Evolutionary conservation across 1,140 invertebrate genomes (phyloP), one percentile per base, ranked within the genome.

Genomic region (Anthonomus grandis): DNA sequence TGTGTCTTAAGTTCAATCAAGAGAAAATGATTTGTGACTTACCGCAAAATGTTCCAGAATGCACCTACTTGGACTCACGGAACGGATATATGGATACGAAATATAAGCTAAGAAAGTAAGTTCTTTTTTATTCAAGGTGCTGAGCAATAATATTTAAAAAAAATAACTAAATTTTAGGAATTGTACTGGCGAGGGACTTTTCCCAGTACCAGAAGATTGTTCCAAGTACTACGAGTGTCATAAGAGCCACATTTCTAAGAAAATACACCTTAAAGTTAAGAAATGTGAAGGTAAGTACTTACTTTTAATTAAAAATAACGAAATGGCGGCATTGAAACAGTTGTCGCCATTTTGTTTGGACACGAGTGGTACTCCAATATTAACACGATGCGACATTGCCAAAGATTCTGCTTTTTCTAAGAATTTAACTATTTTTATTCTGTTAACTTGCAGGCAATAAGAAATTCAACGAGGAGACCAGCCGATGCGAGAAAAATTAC

Each of bases 161-260:
- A 39, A 4, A n/a, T 46, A 25, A 4, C 4, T 44, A 17, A 25
- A 10, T 46, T 36, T 10, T 21, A 55, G 44, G 13, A 4, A 24
- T 3, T 63, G 61, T 48, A 63, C 61, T 8, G 58, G 52, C 17
- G 38, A 22, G 15, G 61, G 61, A 17, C 46, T 13, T 18, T 63
- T 39, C 60, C 36, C 44, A 24, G 48, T 63, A 6, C 48, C 61
- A 48, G 21, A 57, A 23, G 22, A 63, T 44, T 60, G 61, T 19
- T 34, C 47, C 4, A 48, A 48, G 23, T 63, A 63, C 22, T 57
- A 56, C 38, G 34, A 57, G 3, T 63, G 61, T 37, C 2, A 15
- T 10, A 15, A 10, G n/a, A n/a, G n/a, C n/a, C n/a, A 4, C n/a
- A 47, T 4, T 25, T n/a, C 9, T n/a, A 47, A 21, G 27, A 12